Base-by-base conservation (phyloP, 2,797 vertebrate species). In the Galagoides demidoff region DNA sequence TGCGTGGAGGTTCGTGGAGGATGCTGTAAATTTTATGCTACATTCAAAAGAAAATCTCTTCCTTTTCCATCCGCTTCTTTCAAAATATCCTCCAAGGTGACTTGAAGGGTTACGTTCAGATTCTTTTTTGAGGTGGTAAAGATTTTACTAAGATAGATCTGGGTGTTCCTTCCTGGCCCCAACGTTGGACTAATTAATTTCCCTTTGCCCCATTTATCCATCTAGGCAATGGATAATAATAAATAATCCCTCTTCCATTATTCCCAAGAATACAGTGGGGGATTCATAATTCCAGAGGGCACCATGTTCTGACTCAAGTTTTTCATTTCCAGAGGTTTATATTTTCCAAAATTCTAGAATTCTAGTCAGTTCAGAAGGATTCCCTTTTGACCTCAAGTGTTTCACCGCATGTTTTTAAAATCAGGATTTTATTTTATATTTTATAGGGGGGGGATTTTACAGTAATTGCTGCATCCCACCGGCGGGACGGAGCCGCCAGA, bases 21-120 rank as follows among this genome's bases (percentile, higher is more conserved):
- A 98, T 98, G 98, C 99, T 99, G 98, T 99, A 99, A 99, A 99
- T 99, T 98, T 98, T 98, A 97, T 87, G 98, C 95, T 96, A 89
- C 97, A 97, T 98, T 98, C 98, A 97, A 97, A 98, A 97, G 98
- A 98, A 98, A 98, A 98, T 98, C 98, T 98, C 97, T 98, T 98
- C 97, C 97, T 98, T 98, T 98, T 98, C 98, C 98, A 98, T 98
- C 98, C 99, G 98, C 98, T 98, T 98, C 98, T 98, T 98, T 98
- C 98, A 98, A 98, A 98, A 98, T 98, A 98, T 97, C 96, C 96
- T 98, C 98, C 98, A 98, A 99, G 97, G 98, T 99, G 98, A 97
- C 97, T 98, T 79, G 9, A 96, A 90, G 93, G 64, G 81, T 97
- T 97, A 68, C 85, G 20, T 93, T 97, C 34, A 43, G 85, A 64